Evolutionary conservation across 2,888 invertebrate genomes (phyloP).

Genomic region (Scaptomyza cyrtandrae): DNA sequence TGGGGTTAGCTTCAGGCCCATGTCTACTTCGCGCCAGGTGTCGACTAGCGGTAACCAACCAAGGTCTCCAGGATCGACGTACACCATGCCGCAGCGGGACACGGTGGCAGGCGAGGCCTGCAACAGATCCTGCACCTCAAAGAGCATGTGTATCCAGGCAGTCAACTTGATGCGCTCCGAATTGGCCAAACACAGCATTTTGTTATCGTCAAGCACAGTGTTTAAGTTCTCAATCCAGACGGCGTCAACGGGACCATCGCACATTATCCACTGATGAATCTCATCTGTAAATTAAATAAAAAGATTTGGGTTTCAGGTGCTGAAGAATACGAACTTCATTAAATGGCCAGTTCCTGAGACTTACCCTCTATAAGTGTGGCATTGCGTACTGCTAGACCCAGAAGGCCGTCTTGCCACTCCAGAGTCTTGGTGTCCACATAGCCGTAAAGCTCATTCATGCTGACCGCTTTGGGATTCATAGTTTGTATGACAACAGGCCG

Average conservation of each 20-base stretch:
- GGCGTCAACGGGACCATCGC: slow-evolving; percentile 96
- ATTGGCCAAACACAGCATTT: slow-evolving; percentile 96
- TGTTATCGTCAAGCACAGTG: slow-evolving; percentile 96
- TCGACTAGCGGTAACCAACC: slow-evolving; percentile 92
- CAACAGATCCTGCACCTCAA: slow-evolving; percentile 93
- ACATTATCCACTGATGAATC: slow-evolving; percentile 95
- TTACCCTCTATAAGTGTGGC: slow-evolving; percentile 81
- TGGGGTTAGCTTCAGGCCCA: slow-evolving; percentile 85
- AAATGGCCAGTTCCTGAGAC: background rate
- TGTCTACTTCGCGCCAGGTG: slow-evolving; percentile 88
- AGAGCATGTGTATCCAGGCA: slow-evolving; percentile 94
- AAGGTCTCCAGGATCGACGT: slow-evolving; percentile 93
- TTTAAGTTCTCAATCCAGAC: slow-evolving; percentile 98
- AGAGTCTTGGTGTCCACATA: slow-evolving; percentile 92
- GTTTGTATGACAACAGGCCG: slow-evolving; percentile 91
- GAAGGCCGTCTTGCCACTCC: slow-evolving; percentile 95
- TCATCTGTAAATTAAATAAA: slow-evolving; percentile 81
- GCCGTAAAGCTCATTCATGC: slow-evolving; percentile 94
- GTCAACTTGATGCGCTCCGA: slow-evolving; percentile 95
- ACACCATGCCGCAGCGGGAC: slow-evolving; percentile 94
- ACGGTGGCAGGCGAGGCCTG: slow-evolving; percentile 97
- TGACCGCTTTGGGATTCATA: slow-evolving; percentile 95
- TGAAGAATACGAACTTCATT: background rate
- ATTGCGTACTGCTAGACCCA: slow-evolving; percentile 86
- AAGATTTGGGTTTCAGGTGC: background rate